A percentile compares a stretch with the other conserved stretches of the same genome.
Evolutionary conservation across 1,140 invertebrate genomes (phyloP).

Genomic region (Metaphire vulgaris): DNA sequence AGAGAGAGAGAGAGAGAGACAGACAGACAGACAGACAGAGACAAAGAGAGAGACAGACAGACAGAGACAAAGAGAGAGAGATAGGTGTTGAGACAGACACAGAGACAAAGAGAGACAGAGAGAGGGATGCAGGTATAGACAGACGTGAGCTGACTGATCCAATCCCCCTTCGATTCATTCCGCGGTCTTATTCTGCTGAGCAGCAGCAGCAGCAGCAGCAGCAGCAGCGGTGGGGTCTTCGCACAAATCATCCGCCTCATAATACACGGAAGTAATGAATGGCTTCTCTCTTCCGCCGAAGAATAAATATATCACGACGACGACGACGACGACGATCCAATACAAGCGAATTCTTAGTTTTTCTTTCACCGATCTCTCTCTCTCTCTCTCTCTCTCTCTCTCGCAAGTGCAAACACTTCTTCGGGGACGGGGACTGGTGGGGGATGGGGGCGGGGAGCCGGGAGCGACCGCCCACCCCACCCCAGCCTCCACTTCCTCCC

Average conservation of each 20-base stretch:
- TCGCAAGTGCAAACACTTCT: not conserved
- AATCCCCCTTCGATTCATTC: not conserved
- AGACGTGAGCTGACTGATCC: not conserved
- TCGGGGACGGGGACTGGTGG: not conserved
- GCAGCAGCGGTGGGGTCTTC: too few relatives aligned
- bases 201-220: not conserved
- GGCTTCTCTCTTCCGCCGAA: too few relatives aligned
- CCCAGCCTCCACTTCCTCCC: too few relatives aligned
- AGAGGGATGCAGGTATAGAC: too few relatives aligned
- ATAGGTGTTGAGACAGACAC: too few relatives aligned
- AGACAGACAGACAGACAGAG: too few relatives aligned
- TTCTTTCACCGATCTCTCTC: not conserved
- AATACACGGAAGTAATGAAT: constrained; percentile 1
- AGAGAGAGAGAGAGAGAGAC: too few relatives aligned
- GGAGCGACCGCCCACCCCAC: not conserved
- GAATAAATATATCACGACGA: not conserved
- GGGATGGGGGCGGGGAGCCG: not conserved
- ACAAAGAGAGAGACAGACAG: too few relatives aligned
- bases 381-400: too few relatives aligned
- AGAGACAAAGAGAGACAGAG: too few relatives aligned
- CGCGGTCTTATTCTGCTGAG: not conserved
- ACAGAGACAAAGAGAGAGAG: too few relatives aligned
- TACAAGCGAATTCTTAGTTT: not conserved
- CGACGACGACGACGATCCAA: not conserved
- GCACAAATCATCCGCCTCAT: not conserved